Evolutionary conservation across 2,888 invertebrate species (phyloP).

Genomic region (Mythimna lalbum): DNA sequence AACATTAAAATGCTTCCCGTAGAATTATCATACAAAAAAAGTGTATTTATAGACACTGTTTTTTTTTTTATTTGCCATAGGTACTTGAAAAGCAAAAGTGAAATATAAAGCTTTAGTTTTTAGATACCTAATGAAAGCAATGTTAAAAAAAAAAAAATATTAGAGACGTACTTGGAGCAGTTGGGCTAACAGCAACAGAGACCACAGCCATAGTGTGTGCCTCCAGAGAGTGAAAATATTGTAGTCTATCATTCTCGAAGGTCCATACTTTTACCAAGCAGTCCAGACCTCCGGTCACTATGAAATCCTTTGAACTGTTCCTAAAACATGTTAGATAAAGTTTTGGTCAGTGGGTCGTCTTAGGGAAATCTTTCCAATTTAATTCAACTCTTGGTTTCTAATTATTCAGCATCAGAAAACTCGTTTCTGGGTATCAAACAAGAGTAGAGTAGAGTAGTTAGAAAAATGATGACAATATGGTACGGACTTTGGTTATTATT

Average conservation of each 20-base stretch:
- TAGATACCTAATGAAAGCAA: too few species aligned
- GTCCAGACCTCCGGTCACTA: constrained; percentile 98
- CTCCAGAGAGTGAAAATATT: constrained; percentile 94
- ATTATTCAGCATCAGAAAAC: neutral
- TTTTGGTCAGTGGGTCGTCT: too few species aligned
- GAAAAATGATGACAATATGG: neutral
- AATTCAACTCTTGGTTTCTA: neutral
- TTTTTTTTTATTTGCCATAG: too few species aligned
- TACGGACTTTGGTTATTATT: neutral
- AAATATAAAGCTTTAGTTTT: too few species aligned
- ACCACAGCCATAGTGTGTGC: constrained; percentile 98
- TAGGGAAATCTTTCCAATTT: too few species aligned
- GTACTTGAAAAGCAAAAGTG: too few species aligned
- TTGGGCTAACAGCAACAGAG: constrained; percentile 96
- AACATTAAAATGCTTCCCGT: too few species aligned
- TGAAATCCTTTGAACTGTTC: constrained; percentile 91
- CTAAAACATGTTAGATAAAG: constrained; percentile 75
- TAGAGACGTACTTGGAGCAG: constrained; percentile 94
- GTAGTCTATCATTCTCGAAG: constrained; percentile 92
- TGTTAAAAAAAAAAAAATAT: too few species aligned
- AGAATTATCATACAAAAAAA: too few species aligned
- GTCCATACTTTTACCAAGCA: constrained; percentile 97
- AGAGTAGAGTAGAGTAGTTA: too few species aligned
- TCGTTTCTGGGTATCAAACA: neutral
- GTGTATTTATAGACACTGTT: too few species aligned